Evolutionary conservation across 2,113 vertebrate species (phyloP).

Genomic region (Poeciliopsis occidentalis): DNA sequence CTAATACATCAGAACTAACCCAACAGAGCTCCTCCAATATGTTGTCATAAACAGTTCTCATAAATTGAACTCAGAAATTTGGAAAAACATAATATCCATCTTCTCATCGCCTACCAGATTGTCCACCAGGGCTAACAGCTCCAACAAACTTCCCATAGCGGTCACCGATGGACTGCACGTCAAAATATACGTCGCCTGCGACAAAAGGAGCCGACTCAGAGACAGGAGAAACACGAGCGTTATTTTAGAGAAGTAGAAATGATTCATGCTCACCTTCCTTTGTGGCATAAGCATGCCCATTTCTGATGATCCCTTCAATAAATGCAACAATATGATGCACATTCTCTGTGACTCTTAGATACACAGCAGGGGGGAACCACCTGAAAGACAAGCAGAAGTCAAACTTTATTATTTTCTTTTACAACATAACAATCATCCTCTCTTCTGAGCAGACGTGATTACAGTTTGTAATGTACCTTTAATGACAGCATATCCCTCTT

Average conservation of each 20-base stretch:
- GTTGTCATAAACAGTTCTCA: too few species aligned
- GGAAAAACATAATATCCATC: background rate
- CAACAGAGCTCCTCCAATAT: too few species aligned
- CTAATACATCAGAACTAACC: too few species aligned
- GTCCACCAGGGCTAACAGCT: conserved; percentile 56
- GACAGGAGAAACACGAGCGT: background rate
- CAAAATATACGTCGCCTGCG: conserved; percentile 94
- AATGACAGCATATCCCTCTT: conserved; percentile 92
- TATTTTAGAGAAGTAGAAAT: background rate
- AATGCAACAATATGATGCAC: conserved; percentile 90
- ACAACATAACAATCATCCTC: background rate
- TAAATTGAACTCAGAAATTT: background rate
- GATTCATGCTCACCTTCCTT: conserved; percentile 75
- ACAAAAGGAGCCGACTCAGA: background rate
- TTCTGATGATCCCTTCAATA: conserved; percentile 84
- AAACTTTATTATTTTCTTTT: background rate
- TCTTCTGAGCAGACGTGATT: background rate
- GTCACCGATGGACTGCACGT: conserved; percentile 85
- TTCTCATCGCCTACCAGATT: conserved; percentile 80
- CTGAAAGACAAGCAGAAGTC: conserved; percentile 54
- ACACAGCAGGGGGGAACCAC: conserved; percentile 89
- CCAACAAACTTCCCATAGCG: conserved; percentile 85
- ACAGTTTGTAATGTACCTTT: conserved; percentile 81
- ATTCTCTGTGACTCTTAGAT: conserved; percentile 93
- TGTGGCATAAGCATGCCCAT: conserved; percentile 88